These are phyloP conservation scores for Parnassius mnemosyne DNA, from an alignment of 2,888 invertebrate genomes.

Conservation along the genomic window DNA sequence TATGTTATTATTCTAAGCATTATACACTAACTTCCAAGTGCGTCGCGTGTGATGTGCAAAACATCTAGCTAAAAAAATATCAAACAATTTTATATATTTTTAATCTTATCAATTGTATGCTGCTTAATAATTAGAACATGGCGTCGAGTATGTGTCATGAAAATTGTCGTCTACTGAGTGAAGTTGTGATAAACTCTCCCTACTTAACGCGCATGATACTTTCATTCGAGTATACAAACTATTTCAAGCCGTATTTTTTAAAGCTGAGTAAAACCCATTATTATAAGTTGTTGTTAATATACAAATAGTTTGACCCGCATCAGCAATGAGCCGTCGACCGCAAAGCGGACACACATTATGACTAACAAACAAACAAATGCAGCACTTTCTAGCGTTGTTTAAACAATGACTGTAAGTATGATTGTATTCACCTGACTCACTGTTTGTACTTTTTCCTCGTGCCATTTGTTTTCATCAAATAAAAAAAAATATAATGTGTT, in stretches of 20 bases:
- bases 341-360: conserved; percentile 20
- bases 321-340: conserved; percentile 19
- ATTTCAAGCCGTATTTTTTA: neutral
- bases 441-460: conserved; percentile 13
- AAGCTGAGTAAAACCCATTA: neutral
- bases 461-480: conserved; percentile 2
- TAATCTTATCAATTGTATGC: no score
- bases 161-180: no score
- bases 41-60: no score
- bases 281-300: neutral
- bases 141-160: no score
- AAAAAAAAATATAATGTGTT: neutral
- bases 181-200: no score
- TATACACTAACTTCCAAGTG: no score
- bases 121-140: no score
- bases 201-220: no score
- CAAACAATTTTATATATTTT: no score
- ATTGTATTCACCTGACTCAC: conserved; percentile 20
- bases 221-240: no score
- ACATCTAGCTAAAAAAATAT: no score
- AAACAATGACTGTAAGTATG: conserved; percentile 22
- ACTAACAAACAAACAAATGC: conserved; percentile 23
- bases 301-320: conserved; percentile 16
- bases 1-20: no score
- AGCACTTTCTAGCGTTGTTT: conserved; percentile 21